These are phyloP conservation scores for Rhodinocichla rosea DNA, from an alignment of 2,113 vertebrate genomes.

Conservation along the genomic window DNA sequence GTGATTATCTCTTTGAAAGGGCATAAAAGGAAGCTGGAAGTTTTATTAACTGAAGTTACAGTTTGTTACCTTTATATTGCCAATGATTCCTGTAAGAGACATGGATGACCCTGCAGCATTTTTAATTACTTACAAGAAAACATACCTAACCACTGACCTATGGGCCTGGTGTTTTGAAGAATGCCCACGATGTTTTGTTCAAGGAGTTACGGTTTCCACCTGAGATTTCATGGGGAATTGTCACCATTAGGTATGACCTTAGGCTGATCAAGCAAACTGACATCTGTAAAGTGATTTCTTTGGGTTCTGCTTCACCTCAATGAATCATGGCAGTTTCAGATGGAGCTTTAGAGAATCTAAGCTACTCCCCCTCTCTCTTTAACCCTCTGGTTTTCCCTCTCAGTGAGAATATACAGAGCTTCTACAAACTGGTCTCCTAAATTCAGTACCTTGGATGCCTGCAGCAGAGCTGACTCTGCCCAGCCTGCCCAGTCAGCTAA, in stretches of 20 bases:
- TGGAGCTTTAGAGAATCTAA: neutral
- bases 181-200: neutral
- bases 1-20: neutral
- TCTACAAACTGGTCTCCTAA: neutral
- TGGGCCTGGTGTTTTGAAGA: neutral
- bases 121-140: neutral
- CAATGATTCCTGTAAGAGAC: neutral
- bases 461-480: neutral
- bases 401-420: neutral
- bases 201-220: neutral
- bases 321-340: neutral
- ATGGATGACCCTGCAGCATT: neutral
- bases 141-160: neutral
- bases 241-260: neutral
- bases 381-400: neutral
- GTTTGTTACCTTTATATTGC: neutral
- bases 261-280: neutral
- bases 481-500: neutral
- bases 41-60: neutral
- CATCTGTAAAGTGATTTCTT: neutral
- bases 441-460: neutral
- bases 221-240: neutral
- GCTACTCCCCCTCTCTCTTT: neutral
- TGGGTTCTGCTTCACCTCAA: neutral
- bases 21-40: neutral